Conservation (phyloP, 2,797 vertebrate genomes). For the Hemitrygon akajei region DNA sequence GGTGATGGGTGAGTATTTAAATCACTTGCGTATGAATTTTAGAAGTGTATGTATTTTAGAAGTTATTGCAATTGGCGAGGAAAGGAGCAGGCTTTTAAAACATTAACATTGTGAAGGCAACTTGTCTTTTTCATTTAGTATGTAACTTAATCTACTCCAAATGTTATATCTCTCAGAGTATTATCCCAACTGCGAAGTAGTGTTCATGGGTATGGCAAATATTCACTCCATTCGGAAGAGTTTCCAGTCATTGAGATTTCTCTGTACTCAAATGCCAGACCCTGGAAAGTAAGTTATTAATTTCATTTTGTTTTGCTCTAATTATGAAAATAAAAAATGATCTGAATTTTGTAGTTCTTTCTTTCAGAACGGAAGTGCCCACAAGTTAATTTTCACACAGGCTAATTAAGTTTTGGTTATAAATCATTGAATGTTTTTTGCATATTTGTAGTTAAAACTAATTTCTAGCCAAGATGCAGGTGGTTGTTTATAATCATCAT, state of each 20-base stretch:
- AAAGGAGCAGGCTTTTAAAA: background rate
- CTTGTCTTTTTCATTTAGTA: background rate
- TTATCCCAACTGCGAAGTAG: conserved; percentile 98
- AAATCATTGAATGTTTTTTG: background rate
- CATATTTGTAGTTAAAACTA: background rate
- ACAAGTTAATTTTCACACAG: background rate
- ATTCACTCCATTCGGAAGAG: conserved; percentile 98
- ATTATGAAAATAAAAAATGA: background rate
- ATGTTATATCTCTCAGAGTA: conserved; percentile 69
- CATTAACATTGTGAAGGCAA: background rate
- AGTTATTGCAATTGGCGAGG: background rate
- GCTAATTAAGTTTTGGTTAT: background rate
- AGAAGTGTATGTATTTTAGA: background rate
- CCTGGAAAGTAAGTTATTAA: conserved; percentile 80
- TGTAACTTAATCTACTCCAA: background rate
- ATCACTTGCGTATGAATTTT: background rate
- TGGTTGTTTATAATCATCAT: background rate
- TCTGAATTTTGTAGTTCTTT: background rate
- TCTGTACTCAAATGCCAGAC: conserved; percentile 96
- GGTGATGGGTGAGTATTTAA: no score
- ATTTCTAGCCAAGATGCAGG: background rate
- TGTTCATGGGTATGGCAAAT: conserved; percentile 99
- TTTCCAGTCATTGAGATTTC: conserved; percentile 90
- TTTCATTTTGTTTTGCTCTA: background rate
- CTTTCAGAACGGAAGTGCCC: background rate